Evolutionary conservation across 2,113 vertebrate species (phyloP).

Genomic region (Chiloscyllium plagiosum): DNA sequence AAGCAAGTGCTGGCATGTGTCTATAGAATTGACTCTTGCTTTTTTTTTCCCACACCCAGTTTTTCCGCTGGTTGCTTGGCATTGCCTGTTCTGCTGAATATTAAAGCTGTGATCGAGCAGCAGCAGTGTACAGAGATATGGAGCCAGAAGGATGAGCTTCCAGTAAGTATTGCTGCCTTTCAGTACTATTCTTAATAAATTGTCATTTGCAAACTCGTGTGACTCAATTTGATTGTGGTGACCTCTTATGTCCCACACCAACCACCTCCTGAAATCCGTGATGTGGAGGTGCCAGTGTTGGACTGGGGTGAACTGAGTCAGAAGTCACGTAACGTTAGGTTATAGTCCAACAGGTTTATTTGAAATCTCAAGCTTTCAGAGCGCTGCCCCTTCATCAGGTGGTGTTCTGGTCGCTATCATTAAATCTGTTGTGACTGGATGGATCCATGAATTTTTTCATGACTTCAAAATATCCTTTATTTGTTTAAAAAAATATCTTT

Average conservation of each 20-base stretch:
- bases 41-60: slow-evolving; percentile 48
- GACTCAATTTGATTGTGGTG: neutral
- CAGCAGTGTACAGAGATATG: slow-evolving; percentile 79
- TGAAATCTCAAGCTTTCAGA: too few species aligned
- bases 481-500: too few species aligned
- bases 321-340: too few species aligned
- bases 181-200: neutral
- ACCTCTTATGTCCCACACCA: neutral
- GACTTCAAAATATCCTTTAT: too few species aligned
- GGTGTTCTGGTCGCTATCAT: neutral
- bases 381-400: neutral
- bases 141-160: slow-evolving; percentile 82
- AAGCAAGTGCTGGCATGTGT: neutral
- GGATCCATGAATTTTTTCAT: neutral
- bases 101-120: slow-evolving; percentile 83
- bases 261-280: neutral
- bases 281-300: too few species aligned
- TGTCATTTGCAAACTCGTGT: neutral
- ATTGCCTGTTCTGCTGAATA: slow-evolving; percentile 80
- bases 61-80: slow-evolving; percentile 84
- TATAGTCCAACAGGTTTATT: too few species aligned
- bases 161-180: slow-evolving; percentile 53
- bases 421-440: neutral
- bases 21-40: slow-evolving; percentile 9
- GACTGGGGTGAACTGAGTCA: too few species aligned